Evolutionary conservation across 2,113 vertebrate genomes (phyloP), one percentile per base, ranked within the genome.

Genomic region (Dipodomys spectabilis): DNA sequence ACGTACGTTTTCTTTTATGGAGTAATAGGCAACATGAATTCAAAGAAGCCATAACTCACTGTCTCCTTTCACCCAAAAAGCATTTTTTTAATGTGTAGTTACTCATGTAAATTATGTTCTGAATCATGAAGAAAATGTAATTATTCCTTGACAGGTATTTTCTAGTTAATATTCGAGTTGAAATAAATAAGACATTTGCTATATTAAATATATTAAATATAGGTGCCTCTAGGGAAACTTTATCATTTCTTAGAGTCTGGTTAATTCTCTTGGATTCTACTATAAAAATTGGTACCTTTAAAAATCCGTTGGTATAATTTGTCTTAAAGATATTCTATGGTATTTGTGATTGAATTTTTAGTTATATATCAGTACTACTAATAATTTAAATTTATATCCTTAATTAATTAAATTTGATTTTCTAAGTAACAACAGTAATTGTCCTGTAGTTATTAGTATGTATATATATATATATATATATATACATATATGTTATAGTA

Each of bases 171-270:
- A 69, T 87, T 68, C 20, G 19, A 89, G 87, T 92, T 68, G 68
- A 92, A 74, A 81, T 82, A 69, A 91, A 96, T 77, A 60, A 60
- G 88, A 45, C n/a, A 83, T 75, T 87, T 83, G 28, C 79, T 75
- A 72, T 5, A 83, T 32, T 53, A 83, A 57, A 87, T 67, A 81
- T 39, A 73, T 69, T 68, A 94, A 77, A 91, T 22, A 30, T 2
- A 89, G 3, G 0, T 65, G 35, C 9, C 6, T 81, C 4, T 72
- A 81, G 35, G n/a, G 10, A 94, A 87, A 82, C 9, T 28, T 35
- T 35, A 75, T 65, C 77, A 74, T 83, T 86, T 92, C 22, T 83
- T 13, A 0, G 6, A 9, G 2, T 73, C 57, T 82, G 57, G 30
- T n/a, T 32, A 83, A 87, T 32, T 53, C 1, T 74, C 62, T 64